A percentile compares a stretch with the other conserved stretches of the same genome.
Conservation (phyloP, 2,113 vertebrate species). For the Gambusia affinis region DNA sequence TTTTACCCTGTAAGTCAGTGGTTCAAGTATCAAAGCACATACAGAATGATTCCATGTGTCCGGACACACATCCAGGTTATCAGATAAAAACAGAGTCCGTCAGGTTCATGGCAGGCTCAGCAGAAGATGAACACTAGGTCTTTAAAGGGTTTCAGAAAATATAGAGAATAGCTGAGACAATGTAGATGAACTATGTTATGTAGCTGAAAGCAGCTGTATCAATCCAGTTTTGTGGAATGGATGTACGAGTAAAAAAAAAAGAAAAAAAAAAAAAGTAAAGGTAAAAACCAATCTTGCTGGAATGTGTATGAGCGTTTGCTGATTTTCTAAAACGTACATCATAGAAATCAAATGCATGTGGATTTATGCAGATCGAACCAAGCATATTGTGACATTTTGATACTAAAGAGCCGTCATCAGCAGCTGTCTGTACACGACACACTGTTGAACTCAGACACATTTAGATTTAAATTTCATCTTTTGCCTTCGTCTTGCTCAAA, state of each 20-base stretch:
- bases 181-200: not conserved
- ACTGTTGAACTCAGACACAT: not conserved
- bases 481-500: not conserved
- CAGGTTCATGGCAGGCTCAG: not conserved
- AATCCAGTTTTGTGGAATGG: conserved; percentile 1
- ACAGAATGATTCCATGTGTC: conserved; percentile 35
- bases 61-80: conserved; percentile 22
- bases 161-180: not conserved
- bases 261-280: not conserved
- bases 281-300: not conserved
- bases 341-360: not conserved
- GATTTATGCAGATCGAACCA: not conserved
- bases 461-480: not conserved
- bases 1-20: conserved; percentile 68
- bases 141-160: conserved; percentile 14
- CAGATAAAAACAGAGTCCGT: conserved; percentile 20
- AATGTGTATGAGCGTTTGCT: not conserved
- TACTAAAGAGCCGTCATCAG: not conserved
- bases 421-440: not conserved
- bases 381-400: not conserved
- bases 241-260: not conserved
- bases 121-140: not conserved
- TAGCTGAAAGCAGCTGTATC: conserved; percentile 23
- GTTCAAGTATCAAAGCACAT: conserved; percentile 63
- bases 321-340: not conserved